Base-by-base conservation (phyloP, 1,140 invertebrate species). In the Rhyzopertha dominica region DNA sequence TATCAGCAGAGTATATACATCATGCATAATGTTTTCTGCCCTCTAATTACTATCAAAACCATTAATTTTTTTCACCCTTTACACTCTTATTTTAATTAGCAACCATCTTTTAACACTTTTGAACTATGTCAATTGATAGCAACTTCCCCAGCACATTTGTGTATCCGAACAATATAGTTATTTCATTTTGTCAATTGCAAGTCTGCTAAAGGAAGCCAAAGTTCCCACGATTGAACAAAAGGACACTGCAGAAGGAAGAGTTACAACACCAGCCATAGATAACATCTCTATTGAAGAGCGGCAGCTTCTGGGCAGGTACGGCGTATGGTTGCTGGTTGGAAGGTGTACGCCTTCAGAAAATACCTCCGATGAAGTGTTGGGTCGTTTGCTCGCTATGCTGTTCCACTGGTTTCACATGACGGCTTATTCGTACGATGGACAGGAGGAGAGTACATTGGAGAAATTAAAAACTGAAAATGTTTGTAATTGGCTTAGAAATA, bases 321-420 rank as follows among this genome's bases (percentile, higher is more conserved):
- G 95, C 3, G 90, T 98, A 34, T 98, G 95, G 94, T 67, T 99
- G 43, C 78, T 98, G 52, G 90, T 96, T 22, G 92, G 93, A 26
- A 78, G 97, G 47, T 97, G 93, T 68, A 87, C 86, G 7, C 90
- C 91, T 13, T 84, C 82, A 46, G 75, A 85, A 26, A 81, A 84
- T 52, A 85, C 92, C n/a, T 85, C 90, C 4, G 73, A 85, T 62
- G 88, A 95, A 69, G 82, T 92, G 22, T 74, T 98, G 23, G 93
- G 94, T 13, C 76, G 95, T 54, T 77, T 99, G 52, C 74, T 99
- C 18, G 89, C 90, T 40, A 95, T 95, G 78, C 77, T 99, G 40
- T 98, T 98, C 74, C 93, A 98, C 71, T 99, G 96, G 96, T 99
- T 98, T 75, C 90, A 97, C 74, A 87, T 94, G 47, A 98, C 95